A percentile compares a stretch with the other conserved stretches of the same genome.
phyloP scores from a whole-genome alignment of 1,140 invertebrate species.

The Uloborus diversus region DNA sequence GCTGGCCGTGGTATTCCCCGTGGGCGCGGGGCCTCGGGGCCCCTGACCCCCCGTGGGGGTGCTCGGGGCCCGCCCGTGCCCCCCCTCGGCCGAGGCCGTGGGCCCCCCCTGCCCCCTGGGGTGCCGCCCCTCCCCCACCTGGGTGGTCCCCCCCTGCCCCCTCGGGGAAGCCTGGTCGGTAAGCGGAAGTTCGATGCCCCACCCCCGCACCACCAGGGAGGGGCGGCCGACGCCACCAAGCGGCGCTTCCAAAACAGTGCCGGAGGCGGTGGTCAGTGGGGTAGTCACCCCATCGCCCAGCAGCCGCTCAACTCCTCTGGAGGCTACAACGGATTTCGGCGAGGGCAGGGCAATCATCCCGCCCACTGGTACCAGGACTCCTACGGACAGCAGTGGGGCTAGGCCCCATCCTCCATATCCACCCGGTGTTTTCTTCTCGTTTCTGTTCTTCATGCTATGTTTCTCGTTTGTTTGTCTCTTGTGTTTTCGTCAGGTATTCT shows the following conservation, averaged over 20 bases:
- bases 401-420: too few relatives aligned
- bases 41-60: slow-evolving; percentile 62
- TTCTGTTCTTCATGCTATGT: too few relatives aligned
- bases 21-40: slow-evolving; percentile 78
- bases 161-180: slow-evolving; percentile 77
- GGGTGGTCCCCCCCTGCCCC: slow-evolving; percentile 70
- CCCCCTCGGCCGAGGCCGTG: slow-evolving; percentile 73
- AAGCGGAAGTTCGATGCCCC: slow-evolving; percentile 92
- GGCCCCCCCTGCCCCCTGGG: slow-evolving; percentile 78
- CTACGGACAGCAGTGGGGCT: slow-evolving; percentile 75
- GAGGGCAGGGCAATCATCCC: slow-evolving; percentile 65
- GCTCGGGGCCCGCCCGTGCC: slow-evolving; percentile 22
- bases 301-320: slow-evolving; percentile 73
- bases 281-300: slow-evolving; percentile 70
- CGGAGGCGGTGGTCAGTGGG: slow-evolving; percentile 66
- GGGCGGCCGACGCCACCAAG: too few relatives aligned
- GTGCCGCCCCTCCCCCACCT: slow-evolving; percentile 58
- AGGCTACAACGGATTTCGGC: slow-evolving; percentile 48
- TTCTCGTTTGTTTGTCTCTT: too few relatives aligned
- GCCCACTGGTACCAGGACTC: slow-evolving; percentile 80
- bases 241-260: slow-evolving; percentile 81
- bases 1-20: slow-evolving; percentile 64
- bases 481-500: too few relatives aligned
- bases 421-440: too few relatives aligned
- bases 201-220: slow-evolving; percentile 93